Base-by-base conservation (phyloP, 2,888 invertebrate species). In the Neelides folsomi region DNA sequence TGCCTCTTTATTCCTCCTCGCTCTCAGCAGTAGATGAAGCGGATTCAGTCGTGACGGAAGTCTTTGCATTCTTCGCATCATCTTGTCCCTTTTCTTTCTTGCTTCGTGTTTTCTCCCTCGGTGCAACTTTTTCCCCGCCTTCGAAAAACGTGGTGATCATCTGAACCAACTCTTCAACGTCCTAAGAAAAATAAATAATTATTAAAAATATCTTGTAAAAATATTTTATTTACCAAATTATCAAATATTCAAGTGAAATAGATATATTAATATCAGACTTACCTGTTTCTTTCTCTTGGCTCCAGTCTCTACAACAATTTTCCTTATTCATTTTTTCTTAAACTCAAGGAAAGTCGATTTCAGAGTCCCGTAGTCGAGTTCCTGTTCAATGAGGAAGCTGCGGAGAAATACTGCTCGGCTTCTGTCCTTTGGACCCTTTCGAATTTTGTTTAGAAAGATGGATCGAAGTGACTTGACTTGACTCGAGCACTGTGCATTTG, bases 91-190 rank as follows among this genome's bases (percentile, higher is more conserved):
- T 53, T 36, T 54, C 47, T 34, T 52, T 49, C 39, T 60, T 60
- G 9, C 52, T 51, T 37, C 55, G 56, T 15, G 55, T 16, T 15
- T 58, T 55, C 35, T 54, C 53, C 41, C 55, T 40, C 7, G 49
- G 39, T 3, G 27, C 27, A 7, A 27, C 27, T 16, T 40, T 37
- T 5, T 42, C 39, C 10, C 44, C 50, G 10, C 47, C 53, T 70
- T 86, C 85, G 67, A 85, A 87, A 70, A 82, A 83, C 67, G 82
- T 81, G 70, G 84, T 83, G 55, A 87, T 76, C 64, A 86, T 79
- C 60, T 82, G 80, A 46, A 83, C 74, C 57, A 87, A 71, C 67
- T 86, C 85, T 47, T 77, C 77, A 54, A 80, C 74, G 65, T 84
- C 82, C 58, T 83, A 16, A 16, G 51, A 48, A 51, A 35, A 36